Base-by-base conservation (phyloP, 2,113 vertebrate genomes). In the Sisor rabdophorus region DNA sequence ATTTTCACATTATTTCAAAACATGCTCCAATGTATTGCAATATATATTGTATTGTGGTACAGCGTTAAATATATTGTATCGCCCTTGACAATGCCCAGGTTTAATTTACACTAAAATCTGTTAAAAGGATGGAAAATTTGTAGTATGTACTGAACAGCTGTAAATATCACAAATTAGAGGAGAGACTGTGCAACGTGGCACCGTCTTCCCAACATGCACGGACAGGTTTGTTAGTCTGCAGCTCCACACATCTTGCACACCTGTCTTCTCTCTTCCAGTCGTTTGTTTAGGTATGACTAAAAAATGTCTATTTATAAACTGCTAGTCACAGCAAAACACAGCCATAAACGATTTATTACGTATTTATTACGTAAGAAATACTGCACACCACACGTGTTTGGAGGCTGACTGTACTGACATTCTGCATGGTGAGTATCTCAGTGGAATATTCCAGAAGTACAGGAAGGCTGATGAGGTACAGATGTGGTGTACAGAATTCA, bases 401-500 rank as follows among this genome's bases (percentile, higher is more conserved):
- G 55, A 60, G 71, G 24, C 71, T 52, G 44, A 61, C 56, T 26
- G 55, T 48, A 56, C 47, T 30, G 78, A 77, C 12, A 59, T 73
- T n/a, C 32, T 63, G 53, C 50, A 77, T 73, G 69, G 58, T 47
- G 58, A 63, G 50, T 60, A 32, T 40, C 50, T 70, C 26, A 26
- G 55, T 17, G 54, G 36, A 73, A 56, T 0, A 48, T 13, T 67
- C 54, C 2, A 55, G 61, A 82, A 74, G 74, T 47, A 53, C 69
- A 63, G 69, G 68, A 67, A 2, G 60, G 30, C 60, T 30, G 77
- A 82, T 71, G 80, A 82, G 76, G 59, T 65, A 47, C 80, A 82
- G 73, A 79, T 79, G 81, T 82, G 68, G 60, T 59, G 36, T 61
- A 63, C 36, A 26, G 69, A 71, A 75, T 50, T 72, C 61, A 40